Evolutionary conservation across 2,888 invertebrate genomes (phyloP).

Genomic region (Drosophila neotestacea): DNA sequence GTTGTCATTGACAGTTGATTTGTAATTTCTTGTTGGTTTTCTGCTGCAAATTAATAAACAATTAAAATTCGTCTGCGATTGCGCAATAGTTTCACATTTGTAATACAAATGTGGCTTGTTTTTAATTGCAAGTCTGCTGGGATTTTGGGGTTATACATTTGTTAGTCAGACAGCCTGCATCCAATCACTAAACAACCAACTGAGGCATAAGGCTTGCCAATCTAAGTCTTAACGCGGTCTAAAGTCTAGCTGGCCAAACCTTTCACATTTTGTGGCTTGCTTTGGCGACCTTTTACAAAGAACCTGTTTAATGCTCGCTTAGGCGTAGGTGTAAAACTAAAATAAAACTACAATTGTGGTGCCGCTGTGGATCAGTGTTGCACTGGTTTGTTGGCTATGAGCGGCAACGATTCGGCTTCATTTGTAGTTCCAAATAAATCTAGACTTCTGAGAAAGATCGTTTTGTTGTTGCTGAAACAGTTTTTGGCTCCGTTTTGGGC

Average conservation of each 20-base stretch:
- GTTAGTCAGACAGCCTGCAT: constrained; percentile 3
- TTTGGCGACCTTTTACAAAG: constrained; percentile 66
- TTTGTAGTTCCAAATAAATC: constrained; percentile 49
- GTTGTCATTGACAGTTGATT: constrained; percentile 56
- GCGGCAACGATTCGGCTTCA: constrained; percentile 63
- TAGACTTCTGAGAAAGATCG: constrained; percentile 34
- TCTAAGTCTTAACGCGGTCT: constrained; percentile 33
- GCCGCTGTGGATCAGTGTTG: constrained; percentile 9
- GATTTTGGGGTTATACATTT: constrained; percentile 41
- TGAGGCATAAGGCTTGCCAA: constrained; percentile 42
- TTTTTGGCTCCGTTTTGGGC: constrained; percentile 64
- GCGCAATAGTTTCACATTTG: constrained; percentile 65
- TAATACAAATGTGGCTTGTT: constrained; percentile 58
- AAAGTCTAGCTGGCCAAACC: constrained; percentile 67
- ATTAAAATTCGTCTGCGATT: constrained; percentile 68
- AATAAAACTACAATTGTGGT: constrained; percentile 56
- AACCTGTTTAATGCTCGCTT: constrained; percentile 73
- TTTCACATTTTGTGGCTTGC: constrained; percentile 72
- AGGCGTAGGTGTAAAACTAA: constrained; percentile 75
- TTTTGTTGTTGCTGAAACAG: constrained; percentile 33
- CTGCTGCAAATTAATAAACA: constrained; percentile 62
- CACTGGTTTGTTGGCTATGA: constrained; percentile 51
- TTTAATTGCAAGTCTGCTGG: constrained; percentile 50
- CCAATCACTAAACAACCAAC: constrained; percentile 13
- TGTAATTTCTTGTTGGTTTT: constrained; percentile 42